Percentiles rank a stretch among this genome's conserved stretches.
phyloP scores from a whole-genome alignment of 2,888 invertebrate species.

The Argyresthia albistria region DNA sequence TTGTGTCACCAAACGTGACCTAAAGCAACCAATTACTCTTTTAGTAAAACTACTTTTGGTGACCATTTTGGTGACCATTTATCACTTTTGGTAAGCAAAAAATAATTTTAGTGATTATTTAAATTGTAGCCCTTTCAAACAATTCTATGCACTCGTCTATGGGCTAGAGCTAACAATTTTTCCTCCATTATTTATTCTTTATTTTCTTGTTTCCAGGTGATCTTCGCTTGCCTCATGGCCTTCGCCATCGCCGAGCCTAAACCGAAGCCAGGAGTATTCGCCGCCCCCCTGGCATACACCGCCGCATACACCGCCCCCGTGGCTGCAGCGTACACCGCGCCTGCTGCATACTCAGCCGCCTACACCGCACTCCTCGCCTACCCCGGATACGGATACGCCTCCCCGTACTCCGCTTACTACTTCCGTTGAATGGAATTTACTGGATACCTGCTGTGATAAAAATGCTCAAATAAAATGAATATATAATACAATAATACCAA shows the following conservation, averaged over 20 bases:
- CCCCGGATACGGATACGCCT: slow-evolving; percentile 36
- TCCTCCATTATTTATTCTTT: not conserved
- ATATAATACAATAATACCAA: too few species aligned
- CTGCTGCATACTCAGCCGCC: slow-evolving; percentile 34
- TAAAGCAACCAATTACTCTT: too few species aligned
- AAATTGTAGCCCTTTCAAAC: too few species aligned
- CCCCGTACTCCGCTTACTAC: slow-evolving; percentile 28
- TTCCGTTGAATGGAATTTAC: slow-evolving; percentile 2
- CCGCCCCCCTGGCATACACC: slow-evolving; percentile 40
- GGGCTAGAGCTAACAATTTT: too few species aligned
- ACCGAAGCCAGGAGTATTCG: slow-evolving; percentile 12
- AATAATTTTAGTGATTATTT: too few species aligned
- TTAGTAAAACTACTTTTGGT: too few species aligned
- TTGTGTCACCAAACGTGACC: too few species aligned
- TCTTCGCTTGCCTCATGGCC: slow-evolving; percentile 43
- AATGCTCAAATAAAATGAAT: too few species aligned
- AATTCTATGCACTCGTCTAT: too few species aligned
- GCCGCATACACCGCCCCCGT: slow-evolving; percentile 37
- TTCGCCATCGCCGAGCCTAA: slow-evolving; percentile 41
- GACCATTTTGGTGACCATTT: too few species aligned
- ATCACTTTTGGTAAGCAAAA: too few species aligned
- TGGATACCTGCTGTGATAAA: too few species aligned
- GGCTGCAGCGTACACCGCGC: slow-evolving; percentile 25
- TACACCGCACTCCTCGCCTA: slow-evolving; percentile 30
- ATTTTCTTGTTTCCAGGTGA: slow-evolving; percentile 29